Evolutionary conservation across 1,140 invertebrate genomes (phyloP).

Genomic region (Drosophila athabasca): DNA sequence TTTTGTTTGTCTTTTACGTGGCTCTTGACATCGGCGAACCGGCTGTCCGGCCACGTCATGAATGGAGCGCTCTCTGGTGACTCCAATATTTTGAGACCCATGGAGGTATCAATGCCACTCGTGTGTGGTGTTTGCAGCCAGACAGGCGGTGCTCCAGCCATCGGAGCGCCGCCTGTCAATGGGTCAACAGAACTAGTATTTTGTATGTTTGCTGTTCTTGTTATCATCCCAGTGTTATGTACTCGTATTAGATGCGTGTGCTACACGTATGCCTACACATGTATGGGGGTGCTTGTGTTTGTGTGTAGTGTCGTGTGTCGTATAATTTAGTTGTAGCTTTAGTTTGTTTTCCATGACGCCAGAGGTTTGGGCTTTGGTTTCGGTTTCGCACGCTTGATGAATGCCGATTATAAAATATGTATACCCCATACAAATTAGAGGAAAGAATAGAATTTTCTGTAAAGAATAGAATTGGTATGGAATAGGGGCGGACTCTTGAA

Average conservation of each 20-base stretch:
- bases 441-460: no score
- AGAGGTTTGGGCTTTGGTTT: no score
- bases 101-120: background rate
- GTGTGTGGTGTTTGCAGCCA: background rate
- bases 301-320: no score
- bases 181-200: conserved; percentile 28
- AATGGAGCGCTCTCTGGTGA: background rate
- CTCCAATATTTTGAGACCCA: background rate
- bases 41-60: conserved; percentile 14
- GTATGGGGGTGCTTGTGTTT: no score
- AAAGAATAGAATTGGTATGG: no score
- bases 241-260: conserved; percentile 15
- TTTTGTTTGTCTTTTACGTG: background rate
- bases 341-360: no score
- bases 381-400: no score
- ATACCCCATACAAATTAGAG: no score
- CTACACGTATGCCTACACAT: no score
- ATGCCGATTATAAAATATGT: no score
- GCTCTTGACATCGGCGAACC: conserved; percentile 1
- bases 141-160: conserved; percentile 34
- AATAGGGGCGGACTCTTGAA: no score
- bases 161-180: conserved; percentile 47
- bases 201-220: conserved; percentile 1
- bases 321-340: no score
- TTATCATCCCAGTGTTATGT: conserved; percentile 30